Base-by-base conservation (phyloP, 2,888 invertebrate genomes). In the Pachliopta kotzebuea region DNA sequence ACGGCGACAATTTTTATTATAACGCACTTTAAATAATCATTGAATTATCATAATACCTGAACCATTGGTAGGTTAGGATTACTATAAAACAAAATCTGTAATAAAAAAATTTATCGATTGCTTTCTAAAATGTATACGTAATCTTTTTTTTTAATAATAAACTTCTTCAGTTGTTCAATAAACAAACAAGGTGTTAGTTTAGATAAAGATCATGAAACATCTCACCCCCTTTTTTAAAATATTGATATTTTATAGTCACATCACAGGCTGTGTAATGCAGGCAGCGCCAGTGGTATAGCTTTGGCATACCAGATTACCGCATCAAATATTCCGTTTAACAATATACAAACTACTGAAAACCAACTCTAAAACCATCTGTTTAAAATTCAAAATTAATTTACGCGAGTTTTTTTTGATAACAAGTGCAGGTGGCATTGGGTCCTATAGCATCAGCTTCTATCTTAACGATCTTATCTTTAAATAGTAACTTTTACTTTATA, bases 151-250 rank as follows among this genome's bases (percentile, higher is more conserved):
- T 37, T 37, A 14, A 14, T 37, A 37, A 14, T 14, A 37, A 37
- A 14, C 37, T 17, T 37, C 37, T 4, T 45, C 45, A 45, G 45
- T 45, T 45, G 18, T 73, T 78, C 73, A 81, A 78, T 82, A 86
- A 85, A 87, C 81, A 86, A 88, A 90, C 90, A 89, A 90, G 89
- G 90, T 88, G 91, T 90, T 90, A 87, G 88, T 85, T 69, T 69
- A 73, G 91, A 90, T 90, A 86, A 78, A 74, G 69, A 90, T 90
- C 89, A 67, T 74, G 78, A 84, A 81, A 26, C 24, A 54, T 80
- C 82, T 76, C 79, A 83, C 78, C 73, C 81, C 84, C 79, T 83
- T 75, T 79, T 83, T 84, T 88, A 86, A 90, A 87, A 88, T 90
- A 91, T 90, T 86, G 87, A 88, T 88, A 84, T 86, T 88, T 88